Base-by-base conservation (phyloP, 2,888 invertebrate species). In the Agriotes lineatus region DNA sequence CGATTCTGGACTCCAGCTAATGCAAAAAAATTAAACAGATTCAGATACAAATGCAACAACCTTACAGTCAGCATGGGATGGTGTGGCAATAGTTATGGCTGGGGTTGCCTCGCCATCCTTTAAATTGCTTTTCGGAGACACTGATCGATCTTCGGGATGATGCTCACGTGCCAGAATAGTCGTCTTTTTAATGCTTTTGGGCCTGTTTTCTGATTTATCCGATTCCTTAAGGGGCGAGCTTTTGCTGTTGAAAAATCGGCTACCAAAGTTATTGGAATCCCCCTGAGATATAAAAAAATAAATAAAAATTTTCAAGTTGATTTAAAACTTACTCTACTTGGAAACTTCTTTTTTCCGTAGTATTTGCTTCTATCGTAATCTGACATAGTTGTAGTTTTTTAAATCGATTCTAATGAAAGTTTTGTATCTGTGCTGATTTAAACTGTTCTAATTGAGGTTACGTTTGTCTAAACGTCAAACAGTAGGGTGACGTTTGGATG, bases 91-190 rank as follows among this genome's bases (percentile, higher is more conserved):
- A 12, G 61, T 56, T 22, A 68, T 71, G 2, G 68, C 25, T 12
- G 64, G 79, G 30, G 62, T 79, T 62, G 78, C 30, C 79, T 81
- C 59, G 70, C 73, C 30, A 82, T 83, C 76, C 79, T 82, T 45
- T 74, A 25, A 9, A 18, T n/a, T 30, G 12, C 19, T 19, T 14
- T 75, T 48, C 0, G 91, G 91, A 48, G 91, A 91, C 5, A 86
- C 84, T 0, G 90, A 86, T 50, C 90, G 83, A 71, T 85, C 87
- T 70, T 90, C 90, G 16, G 83, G 83, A 39, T 87, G 86, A 81
- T 90, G 91, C 81, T 92, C 92, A 70, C 91, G 85, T 0, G 90
- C 88, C 83, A 92, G 88, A 75, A 92, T 90, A 12, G 91, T 91
- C 1, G 92, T 92, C 72, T 88, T 89, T 52, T 84, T 83, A 39